Conservation (phyloP, 2,113 vertebrate genomes). For the Lasiurus cinereus region DNA sequence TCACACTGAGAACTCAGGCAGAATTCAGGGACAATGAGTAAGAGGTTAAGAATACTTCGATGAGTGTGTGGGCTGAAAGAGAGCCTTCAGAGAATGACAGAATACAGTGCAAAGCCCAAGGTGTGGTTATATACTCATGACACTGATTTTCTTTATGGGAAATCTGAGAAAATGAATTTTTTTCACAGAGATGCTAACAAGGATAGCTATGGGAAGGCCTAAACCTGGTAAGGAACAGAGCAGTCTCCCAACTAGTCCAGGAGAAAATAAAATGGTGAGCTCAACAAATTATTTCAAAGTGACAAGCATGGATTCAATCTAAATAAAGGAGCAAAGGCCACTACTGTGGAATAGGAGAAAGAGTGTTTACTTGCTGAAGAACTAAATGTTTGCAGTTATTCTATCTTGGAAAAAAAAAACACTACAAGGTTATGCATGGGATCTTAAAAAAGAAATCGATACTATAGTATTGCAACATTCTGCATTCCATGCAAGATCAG, state of each 20-base stretch:
- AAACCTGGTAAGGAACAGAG: slow-evolving; percentile 23
- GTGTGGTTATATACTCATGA: not conserved
- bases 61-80: not conserved
- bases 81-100: not conserved
- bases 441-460: slow-evolving; percentile 76
- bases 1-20: not conserved
- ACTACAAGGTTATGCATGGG: slow-evolving; percentile 65
- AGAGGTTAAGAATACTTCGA: slow-evolving; percentile 21
- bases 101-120: not conserved
- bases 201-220: not conserved
- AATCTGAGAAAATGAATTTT: not conserved
- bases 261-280: slow-evolving; percentile 65
- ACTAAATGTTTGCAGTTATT: slow-evolving; percentile 65
- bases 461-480: slow-evolving; percentile 62
- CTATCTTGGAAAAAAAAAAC: not conserved
- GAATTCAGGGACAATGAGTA: not conserved
- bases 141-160: not conserved
- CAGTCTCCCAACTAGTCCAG: slow-evolving; percentile 2
- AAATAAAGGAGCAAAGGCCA: slow-evolving; percentile 52
- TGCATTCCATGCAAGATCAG: slow-evolving; percentile 42
- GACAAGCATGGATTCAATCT: slow-evolving; percentile 55
- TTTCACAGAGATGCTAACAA: not conserved
- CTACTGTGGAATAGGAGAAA: not conserved
- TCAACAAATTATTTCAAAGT: slow-evolving; percentile 65
- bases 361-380: slow-evolving; percentile 33